A percentile compares a stretch with the other conserved stretches of the same genome.
Evolutionary conservation across 2,113 vertebrate species (phyloP).

Genomic region (Platycercus adscitus): DNA sequence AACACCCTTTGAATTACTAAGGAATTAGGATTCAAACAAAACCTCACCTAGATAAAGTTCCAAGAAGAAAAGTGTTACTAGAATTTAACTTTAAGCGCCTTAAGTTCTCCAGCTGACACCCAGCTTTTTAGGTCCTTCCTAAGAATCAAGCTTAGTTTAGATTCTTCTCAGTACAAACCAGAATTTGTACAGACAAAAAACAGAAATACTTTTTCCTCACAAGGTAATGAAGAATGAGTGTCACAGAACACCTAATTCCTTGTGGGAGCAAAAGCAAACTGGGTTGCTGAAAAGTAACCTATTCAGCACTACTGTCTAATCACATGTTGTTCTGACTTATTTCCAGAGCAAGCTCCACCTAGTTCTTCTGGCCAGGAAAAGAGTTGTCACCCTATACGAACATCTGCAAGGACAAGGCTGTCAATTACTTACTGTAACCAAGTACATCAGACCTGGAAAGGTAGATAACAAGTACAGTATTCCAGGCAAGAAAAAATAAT

Average conservation of each 20-base stretch:
- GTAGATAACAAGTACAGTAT: background rate
- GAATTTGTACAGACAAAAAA: background rate
- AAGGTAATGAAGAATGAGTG: background rate
- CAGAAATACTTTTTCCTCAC: background rate
- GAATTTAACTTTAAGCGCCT: background rate
- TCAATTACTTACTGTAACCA: background rate
- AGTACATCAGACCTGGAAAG: background rate
- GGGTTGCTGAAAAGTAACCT: constrained; percentile 23
- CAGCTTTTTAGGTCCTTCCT: background rate
- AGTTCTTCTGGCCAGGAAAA: constrained; percentile 9
- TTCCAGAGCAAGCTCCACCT: constrained; percentile 25
- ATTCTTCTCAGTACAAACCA: background rate
- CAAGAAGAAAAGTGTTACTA: background rate
- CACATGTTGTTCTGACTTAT: background rate
- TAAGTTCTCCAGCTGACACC: background rate
- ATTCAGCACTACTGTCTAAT: background rate
- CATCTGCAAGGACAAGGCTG: background rate
- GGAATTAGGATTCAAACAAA: background rate
- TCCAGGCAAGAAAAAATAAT: background rate
- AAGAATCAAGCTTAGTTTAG: background rate
- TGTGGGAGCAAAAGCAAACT: background rate
- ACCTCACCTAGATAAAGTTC: background rate
- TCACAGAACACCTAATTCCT: background rate
- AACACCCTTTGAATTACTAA: background rate
- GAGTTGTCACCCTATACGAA: background rate